Evolutionary conservation across 1,140 invertebrate species (phyloP).

Genomic region (Riptortus pedestris): DNA sequence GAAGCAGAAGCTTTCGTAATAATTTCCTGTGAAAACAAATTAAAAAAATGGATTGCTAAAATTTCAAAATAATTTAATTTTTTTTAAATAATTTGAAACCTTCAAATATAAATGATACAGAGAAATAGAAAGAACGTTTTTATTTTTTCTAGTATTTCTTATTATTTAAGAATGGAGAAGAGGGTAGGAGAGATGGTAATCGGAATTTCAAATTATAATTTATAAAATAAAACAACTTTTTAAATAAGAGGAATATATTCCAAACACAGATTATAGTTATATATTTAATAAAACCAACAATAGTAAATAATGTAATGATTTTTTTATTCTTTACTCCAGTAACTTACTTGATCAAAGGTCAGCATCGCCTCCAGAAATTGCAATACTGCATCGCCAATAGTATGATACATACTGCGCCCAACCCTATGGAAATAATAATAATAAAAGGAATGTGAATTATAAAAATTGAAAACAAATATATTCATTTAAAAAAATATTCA

Average conservation of each 20-base stretch:
- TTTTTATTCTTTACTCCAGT: too few species aligned
- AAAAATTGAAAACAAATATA: too few species aligned
- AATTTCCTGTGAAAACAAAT: slow-evolving; percentile 44
- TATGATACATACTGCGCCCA: slow-evolving; percentile 79
- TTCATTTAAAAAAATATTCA: too few species aligned
- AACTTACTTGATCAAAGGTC: slow-evolving; percentile 79
- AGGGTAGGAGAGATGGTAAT: neutral
- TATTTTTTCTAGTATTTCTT: neutral
- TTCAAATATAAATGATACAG: neutral
- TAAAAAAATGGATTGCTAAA: neutral
- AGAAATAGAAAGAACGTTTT: neutral
- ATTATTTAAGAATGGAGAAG: neutral
- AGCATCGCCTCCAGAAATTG: slow-evolving; percentile 84
- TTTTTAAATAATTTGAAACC: slow-evolving; percentile 19
- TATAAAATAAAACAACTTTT: too few species aligned
- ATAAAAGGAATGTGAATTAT: too few species aligned
- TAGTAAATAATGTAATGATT: too few species aligned
- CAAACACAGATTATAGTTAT: too few species aligned
- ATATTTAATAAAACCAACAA: too few species aligned
- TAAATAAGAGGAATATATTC: too few species aligned
- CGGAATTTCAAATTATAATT: too few species aligned
- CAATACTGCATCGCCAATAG: slow-evolving; percentile 80
- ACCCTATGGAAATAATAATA: slow-evolving; percentile 47
- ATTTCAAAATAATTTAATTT: neutral
- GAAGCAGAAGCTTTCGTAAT: slow-evolving; percentile 60